Conservation (phyloP, 2,888 invertebrate species). For the Cyclophora punctaria region DNA sequence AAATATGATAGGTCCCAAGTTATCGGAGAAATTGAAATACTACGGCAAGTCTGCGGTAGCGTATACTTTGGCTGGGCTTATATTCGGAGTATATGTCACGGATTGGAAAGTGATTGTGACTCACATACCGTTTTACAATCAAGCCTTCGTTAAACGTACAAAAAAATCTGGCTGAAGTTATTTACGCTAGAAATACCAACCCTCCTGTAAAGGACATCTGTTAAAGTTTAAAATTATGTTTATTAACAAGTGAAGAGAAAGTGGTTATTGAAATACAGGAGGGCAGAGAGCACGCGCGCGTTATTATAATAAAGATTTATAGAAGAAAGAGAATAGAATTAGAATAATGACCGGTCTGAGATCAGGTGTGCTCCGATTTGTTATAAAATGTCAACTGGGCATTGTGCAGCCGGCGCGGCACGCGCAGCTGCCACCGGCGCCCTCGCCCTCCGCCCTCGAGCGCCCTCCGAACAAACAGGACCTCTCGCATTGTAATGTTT, state of each 20-base stretch:
- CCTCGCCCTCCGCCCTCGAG: conserved; percentile 41
- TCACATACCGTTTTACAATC: conserved; percentile 83
- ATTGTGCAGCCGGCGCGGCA: conserved; percentile 59
- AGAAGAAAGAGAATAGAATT: conserved; percentile 44
- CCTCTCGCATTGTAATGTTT: conserved; percentile 47
- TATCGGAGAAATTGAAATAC: conserved; percentile 52
- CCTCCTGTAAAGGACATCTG: background rate
- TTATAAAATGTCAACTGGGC: conserved; percentile 63
- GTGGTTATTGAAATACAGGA: conserved; percentile 20
- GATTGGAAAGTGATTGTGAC: conserved; percentile 83
- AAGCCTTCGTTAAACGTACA: conserved; percentile 69
- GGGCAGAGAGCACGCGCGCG: conserved; percentile 39
- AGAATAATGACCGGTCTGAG: conserved; percentile 61
- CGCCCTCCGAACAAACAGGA: conserved; percentile 56
- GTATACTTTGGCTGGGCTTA: conserved; percentile 76
- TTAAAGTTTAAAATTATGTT: conserved; percentile 11
- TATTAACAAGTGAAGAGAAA: background rate
- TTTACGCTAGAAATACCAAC: conserved; percentile 1
- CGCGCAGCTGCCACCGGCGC: conserved; percentile 58
- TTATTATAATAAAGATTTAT: conserved; percentile 37
- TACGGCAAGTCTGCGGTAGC: conserved; percentile 65
- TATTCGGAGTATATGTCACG: conserved; percentile 78
- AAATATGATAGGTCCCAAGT: no score
- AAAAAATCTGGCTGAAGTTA: conserved; percentile 9
- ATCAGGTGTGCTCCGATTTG: conserved; percentile 71